Percentiles rank a stretch among this genome's conserved stretches.
Conservation (phyloP, 1,140 invertebrate species). For the Drosophila lowei region DNA sequence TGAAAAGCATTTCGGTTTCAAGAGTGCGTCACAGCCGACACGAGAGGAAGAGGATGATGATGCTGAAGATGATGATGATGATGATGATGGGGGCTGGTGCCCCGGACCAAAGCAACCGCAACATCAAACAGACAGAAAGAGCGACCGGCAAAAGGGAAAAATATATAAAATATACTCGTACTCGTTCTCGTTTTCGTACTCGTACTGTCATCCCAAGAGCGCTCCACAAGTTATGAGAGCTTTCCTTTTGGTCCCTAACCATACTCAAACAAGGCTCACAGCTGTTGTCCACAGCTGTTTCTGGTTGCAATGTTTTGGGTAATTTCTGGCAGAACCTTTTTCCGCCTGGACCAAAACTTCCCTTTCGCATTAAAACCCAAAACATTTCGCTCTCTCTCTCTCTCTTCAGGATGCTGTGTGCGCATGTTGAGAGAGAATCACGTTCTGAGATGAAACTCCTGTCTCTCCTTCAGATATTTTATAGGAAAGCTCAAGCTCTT, state of each 20-base stretch:
- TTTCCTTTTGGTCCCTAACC: conserved; percentile 31
- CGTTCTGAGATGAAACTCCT: not conserved
- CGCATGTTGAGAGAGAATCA: conserved; percentile 39
- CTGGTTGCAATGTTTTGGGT: conserved; percentile 61
- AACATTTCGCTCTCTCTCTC: conserved; percentile 26
- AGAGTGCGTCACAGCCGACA: conserved; percentile 47
- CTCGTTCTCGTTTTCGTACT: not conserved
- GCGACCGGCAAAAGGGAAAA: conserved; percentile 33
- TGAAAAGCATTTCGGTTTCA: conserved; percentile 57
- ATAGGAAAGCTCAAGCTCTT: conserved; percentile 64
- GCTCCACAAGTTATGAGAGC: conserved; percentile 62
- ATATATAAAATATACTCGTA: conserved; percentile 11
- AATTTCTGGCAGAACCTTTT: conserved; percentile 30
- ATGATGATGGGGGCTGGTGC: conserved; percentile 2
- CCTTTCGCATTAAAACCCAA: conserved; percentile 54
- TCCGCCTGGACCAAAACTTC: conserved; percentile 13
- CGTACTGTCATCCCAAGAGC: not conserved
- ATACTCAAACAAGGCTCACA: conserved; percentile 25
- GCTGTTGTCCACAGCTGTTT: conserved; percentile 56
- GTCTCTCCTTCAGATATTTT: conserved; percentile 35
- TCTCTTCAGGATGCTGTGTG: conserved; percentile 55
- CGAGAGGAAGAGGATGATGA: conserved; percentile 15
- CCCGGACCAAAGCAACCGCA: conserved; percentile 21
- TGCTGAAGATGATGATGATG: not conserved
- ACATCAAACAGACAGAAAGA: conserved; percentile 31